phyloP scores from a whole-genome alignment of 2,797 vertebrate genomes.

The Coluber constrictor region DNA sequence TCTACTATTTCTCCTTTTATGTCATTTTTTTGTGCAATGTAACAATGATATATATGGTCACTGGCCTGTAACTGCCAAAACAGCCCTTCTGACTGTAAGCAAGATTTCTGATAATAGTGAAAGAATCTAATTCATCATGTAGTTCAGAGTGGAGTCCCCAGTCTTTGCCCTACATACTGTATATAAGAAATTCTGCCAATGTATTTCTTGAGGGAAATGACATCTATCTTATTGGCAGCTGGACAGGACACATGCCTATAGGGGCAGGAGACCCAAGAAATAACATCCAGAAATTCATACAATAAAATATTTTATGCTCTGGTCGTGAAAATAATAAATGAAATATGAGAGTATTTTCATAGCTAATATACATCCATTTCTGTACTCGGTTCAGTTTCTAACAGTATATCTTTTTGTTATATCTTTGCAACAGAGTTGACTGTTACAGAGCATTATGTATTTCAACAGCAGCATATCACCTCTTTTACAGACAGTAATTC shows the following conservation, averaged over 20 bases:
- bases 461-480: slow-evolving; percentile 38
- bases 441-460: slow-evolving; percentile 21
- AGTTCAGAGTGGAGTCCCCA: slow-evolving; percentile 32
- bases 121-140: neutral
- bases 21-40: neutral
- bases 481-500: neutral
- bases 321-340: slow-evolving; percentile 56
- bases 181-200: slow-evolving; percentile 11
- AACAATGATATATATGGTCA: neutral
- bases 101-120: slow-evolving; percentile 15
- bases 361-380: slow-evolving; percentile 46
- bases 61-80: neutral
- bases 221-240: slow-evolving; percentile 6
- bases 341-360: slow-evolving; percentile 56
- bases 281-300: slow-evolving; percentile 11
- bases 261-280: slow-evolving; percentile 19
- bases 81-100: neutral
- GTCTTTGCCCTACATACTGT: slow-evolving; percentile 25
- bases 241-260: neutral
- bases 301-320: slow-evolving; percentile 20
- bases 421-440: slow-evolving; percentile 33
- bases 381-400: neutral
- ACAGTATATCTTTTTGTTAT: neutral
- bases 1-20: neutral
- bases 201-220: slow-evolving; percentile 19